Percentiles rank a stretch among this genome's conserved stretches.
phyloP scores from a whole-genome alignment of 92 coral and sea anemone genomes.

The Epizoanthus illoricatus region DNA sequence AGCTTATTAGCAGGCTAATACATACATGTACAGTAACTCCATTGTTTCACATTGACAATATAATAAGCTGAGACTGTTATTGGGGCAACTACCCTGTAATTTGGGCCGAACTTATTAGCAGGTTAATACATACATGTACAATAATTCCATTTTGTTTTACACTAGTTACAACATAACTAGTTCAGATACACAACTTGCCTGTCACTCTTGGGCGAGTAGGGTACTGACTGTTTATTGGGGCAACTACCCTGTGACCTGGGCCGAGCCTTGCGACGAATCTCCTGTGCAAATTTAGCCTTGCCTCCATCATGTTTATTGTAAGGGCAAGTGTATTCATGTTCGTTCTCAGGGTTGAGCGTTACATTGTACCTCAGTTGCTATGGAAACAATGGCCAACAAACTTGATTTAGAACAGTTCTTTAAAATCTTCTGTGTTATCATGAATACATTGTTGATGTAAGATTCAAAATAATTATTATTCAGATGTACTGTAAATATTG shows the following conservation, averaged over 20 bases:
- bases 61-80: too few relatives aligned
- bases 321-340: slow-evolving; percentile 93
- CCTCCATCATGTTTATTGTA: slow-evolving; percentile 65
- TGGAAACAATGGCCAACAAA: not conserved
- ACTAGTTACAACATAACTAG: not conserved
- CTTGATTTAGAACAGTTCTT: not conserved
- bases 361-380: slow-evolving; percentile 82
- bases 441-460: too few relatives aligned
- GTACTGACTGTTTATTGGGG: slow-evolving; percentile 66
- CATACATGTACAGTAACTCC: too few relatives aligned
- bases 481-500: too few relatives aligned
- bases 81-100: slow-evolving; percentile 81
- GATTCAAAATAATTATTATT: too few relatives aligned
- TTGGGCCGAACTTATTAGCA: slow-evolving; percentile 59
- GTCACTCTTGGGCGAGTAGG: slow-evolving; percentile 60
- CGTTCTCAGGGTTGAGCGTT: slow-evolving; percentile 74
- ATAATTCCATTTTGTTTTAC: not conserved
- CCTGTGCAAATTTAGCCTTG: slow-evolving; percentile 78
- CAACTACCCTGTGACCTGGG: slow-evolving; percentile 76
- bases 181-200: slow-evolving; percentile 47
- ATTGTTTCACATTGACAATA: not conserved
- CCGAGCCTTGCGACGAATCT: slow-evolving; percentile 72
- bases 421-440: not conserved
- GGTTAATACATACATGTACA: too few relatives aligned
- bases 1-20: too few relatives aligned